Conservation (phyloP, 2,113 vertebrate genomes). For the Poicephalus meyeri region DNA sequence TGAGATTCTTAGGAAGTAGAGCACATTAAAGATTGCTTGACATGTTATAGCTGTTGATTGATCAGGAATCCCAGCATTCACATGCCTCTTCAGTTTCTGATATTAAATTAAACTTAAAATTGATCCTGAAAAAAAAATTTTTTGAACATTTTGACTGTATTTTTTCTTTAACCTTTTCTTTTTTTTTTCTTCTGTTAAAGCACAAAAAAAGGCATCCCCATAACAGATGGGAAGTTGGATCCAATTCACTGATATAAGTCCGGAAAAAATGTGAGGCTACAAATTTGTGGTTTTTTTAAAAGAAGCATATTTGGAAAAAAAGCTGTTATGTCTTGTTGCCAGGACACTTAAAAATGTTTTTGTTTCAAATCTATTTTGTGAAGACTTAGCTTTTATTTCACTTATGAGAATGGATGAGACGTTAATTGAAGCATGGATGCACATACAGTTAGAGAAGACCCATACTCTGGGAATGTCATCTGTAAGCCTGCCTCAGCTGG, state of each 20-base stretch:
- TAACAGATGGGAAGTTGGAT: constrained; percentile 45
- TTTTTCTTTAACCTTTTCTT: background rate
- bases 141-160: background rate
- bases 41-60: background rate
- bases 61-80: background rate
- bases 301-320: background rate
- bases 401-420: background rate
- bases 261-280: constrained; percentile 59
- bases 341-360: background rate
- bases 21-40: background rate
- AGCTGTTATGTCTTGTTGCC: background rate
- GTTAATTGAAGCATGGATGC: background rate
- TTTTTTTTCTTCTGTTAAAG: background rate
- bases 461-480: background rate
- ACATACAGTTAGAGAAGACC: background rate
- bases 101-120: constrained; percentile 32
- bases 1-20: background rate
- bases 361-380: background rate
- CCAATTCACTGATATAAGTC: constrained; percentile 51
- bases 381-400: background rate
- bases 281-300: constrained; percentile 6
- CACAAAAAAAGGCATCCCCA: background rate
- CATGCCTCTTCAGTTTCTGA: background rate
- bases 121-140: constrained; percentile 20
- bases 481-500: background rate